These are phyloP conservation scores for Rhynchotus rufescens DNA, from an alignment of 2,797 vertebrate species.

Conservation along the genomic window DNA sequence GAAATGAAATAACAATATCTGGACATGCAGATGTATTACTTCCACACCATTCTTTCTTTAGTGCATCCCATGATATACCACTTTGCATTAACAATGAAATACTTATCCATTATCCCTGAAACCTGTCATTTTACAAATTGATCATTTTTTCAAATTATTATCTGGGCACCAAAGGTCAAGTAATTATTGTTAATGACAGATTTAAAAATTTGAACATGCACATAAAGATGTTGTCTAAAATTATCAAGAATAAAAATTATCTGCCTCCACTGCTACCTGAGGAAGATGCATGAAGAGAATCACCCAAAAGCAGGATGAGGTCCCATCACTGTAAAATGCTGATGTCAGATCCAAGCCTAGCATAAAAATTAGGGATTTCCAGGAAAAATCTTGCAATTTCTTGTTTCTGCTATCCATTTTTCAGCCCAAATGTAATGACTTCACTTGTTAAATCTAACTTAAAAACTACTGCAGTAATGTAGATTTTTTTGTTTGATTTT, in stretches of 20 bases:
- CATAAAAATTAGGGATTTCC: neutral
- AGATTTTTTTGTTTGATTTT: accelerated
- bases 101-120: neutral
- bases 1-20: neutral
- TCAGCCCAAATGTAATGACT: neutral
- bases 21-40: neutral
- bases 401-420: neutral
- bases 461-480: neutral
- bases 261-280: neutral
- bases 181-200: neutral
- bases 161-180: neutral
- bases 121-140: neutral
- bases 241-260: neutral
- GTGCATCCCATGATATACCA: neutral
- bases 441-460: no score
- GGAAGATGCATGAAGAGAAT: neutral
- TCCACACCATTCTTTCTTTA: neutral
- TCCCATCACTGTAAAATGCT: neutral
- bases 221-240: neutral
- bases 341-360: neutral
- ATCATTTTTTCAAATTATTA: neutral
- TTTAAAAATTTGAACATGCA: neutral
- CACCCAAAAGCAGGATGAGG: neutral
- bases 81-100: neutral
- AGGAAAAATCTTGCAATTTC: neutral